Percentiles rank a stretch among this genome's conserved stretches.
These are phyloP conservation scores for Lochmaea capreae DNA, from an alignment of 2,888 invertebrate genomes.

Conservation along the genomic window DNA sequence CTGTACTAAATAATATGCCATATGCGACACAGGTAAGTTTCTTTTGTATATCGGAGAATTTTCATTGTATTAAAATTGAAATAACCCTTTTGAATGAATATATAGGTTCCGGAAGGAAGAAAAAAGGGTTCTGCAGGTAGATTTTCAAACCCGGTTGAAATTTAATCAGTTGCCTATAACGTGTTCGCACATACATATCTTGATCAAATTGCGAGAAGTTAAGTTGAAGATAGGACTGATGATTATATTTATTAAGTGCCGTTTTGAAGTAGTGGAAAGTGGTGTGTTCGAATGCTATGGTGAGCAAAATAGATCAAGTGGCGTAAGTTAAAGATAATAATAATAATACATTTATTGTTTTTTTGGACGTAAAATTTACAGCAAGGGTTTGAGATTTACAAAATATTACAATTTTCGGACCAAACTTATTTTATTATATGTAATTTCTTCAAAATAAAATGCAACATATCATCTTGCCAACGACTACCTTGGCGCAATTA, in stretches of 20 bases:
- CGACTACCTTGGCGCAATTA: no score
- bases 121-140: slow-evolving; percentile 64
- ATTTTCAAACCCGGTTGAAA: slow-evolving; percentile 59
- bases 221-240: slow-evolving; percentile 15
- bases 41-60: slow-evolving; percentile 54
- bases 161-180: slow-evolving; percentile 61
- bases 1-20: slow-evolving; percentile 56
- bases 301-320: not conserved
- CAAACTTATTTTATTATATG: no score
- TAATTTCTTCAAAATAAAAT: no score
- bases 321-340: not conserved
- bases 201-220: slow-evolving; percentile 44
- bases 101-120: slow-evolving; percentile 64
- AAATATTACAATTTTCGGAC: no score
- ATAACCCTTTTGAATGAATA: slow-evolving; percentile 61
- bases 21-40: slow-evolving; percentile 64
- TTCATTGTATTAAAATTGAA: slow-evolving; percentile 60
- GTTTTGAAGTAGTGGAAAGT: not conserved
- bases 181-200: slow-evolving; percentile 61
- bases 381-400: no score
- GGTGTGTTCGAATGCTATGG: not conserved
- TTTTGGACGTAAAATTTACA: no score
- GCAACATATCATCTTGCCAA: no score
- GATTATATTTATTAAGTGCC: not conserved
- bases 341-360: no score